A percentile compares a stretch with the other conserved stretches of the same genome.
Conservation (phyloP, 2,888 invertebrate genomes). For the Eledone cirrhosa region DNA sequence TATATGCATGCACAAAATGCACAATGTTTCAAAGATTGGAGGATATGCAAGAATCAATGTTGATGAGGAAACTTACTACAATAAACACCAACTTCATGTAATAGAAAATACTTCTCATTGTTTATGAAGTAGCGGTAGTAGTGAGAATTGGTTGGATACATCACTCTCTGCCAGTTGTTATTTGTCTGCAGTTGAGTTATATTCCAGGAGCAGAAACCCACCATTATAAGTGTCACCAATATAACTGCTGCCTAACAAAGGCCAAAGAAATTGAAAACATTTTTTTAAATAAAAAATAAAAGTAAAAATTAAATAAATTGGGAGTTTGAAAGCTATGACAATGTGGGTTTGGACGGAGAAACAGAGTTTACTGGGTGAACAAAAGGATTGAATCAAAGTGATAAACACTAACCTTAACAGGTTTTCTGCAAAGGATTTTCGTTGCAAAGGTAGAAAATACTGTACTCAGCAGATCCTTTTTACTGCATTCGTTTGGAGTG, state of each 20-base stretch:
- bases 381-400: not conserved
- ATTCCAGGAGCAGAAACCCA: not conserved
- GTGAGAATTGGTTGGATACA: not conserved
- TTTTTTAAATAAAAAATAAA: too few species aligned
- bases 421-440: conserved; percentile 74
- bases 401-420: conserved; percentile 73
- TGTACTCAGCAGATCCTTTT: conserved; percentile 72
- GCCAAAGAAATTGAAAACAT: too few species aligned
- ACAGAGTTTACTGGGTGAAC: too few species aligned
- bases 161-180: not conserved
- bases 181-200: not conserved
- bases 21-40: not conserved
- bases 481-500: conserved; percentile 70
- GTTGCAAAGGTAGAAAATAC: conserved; percentile 74
- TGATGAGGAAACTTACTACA: conserved; percentile 46
- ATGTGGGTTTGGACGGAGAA: too few species aligned
- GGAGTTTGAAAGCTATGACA: too few species aligned
- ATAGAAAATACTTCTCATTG: conserved; percentile 44
- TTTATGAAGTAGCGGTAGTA: conserved; percentile 43
- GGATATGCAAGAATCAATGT: not conserved
- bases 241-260: too few species aligned
- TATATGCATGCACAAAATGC: not conserved
- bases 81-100: conserved; percentile 47
- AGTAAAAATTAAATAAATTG: too few species aligned
- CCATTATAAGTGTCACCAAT: too few species aligned